phyloP scores from a whole-genome alignment of 2,113 vertebrate species.

The Heliornis fulica region DNA sequence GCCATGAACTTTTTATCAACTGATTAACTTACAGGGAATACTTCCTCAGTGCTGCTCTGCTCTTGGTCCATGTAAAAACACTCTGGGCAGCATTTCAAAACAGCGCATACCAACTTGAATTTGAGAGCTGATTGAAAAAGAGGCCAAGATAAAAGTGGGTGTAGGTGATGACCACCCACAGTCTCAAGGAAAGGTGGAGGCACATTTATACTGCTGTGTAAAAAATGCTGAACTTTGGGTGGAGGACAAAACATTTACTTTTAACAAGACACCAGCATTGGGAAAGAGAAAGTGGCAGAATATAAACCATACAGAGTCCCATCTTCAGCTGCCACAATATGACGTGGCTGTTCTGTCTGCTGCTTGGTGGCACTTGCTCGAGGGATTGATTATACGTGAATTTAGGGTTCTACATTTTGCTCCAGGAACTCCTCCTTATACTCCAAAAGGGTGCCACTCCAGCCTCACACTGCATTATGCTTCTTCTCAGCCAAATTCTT shows the following conservation, averaged over 20 bases:
- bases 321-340: neutral
- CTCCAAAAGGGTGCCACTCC: neutral
- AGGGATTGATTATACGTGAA: neutral
- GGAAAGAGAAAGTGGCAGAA: neutral
- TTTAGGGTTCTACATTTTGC: neutral
- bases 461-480: neutral
- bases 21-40: neutral
- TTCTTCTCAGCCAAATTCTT: neutral
- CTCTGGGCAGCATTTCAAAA: neutral
- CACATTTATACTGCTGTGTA: neutral
- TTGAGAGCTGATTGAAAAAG: neutral
- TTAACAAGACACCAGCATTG: neutral
- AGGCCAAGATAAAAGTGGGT: neutral
- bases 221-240: neutral
- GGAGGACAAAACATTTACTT: rapidly evolving
- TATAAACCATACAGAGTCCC: neutral
- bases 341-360: neutral
- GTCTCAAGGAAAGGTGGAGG: neutral
- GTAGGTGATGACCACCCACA: neutral
- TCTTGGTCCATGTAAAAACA: neutral
- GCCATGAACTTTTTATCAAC: neutral
- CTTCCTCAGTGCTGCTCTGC: neutral
- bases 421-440: neutral
- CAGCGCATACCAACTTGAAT: neutral
- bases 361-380: neutral